Base-by-base conservation (phyloP, 2,888 invertebrate genomes). In the Lasioglossum lativentre region DNA sequence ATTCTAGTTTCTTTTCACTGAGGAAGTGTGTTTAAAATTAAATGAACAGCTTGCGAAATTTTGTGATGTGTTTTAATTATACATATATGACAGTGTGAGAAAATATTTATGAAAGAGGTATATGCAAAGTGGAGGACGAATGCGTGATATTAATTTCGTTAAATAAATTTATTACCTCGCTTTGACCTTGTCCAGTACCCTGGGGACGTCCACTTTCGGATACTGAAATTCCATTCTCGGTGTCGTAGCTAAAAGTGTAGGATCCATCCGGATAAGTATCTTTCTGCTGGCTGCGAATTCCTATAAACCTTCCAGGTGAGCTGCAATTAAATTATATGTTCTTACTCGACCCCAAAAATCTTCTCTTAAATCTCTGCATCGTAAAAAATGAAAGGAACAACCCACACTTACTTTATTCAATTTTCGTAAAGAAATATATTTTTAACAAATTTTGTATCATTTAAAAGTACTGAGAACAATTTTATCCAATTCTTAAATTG, bases 201-300 rank as follows among this genome's bases (percentile, higher is more conserved):
- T 93, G 93, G 2, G 94, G 92, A 27, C 91, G 91, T 82, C 94
- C 94, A n/a, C 81, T 92, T 86, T 94, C 94, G 0, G 92, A 90
- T 0, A 92, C 94, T 2, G 94, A 93, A 82, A 95, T 95, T 75
- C 95, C 95, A 85, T 95, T 95, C 23, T 93, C 95, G 45, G 95
- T 95, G 75, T 95, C 94, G 87, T 95, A 95, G 78, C 94, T 94
- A 89, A 87, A 95, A 6, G 79, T 88, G 76, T 94, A 94, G 76
- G 94, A 90, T 72, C 94, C 94, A 80, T 94, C 94, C 5, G 94
- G 94, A 52, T 91, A 91, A 66, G 91, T 90, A 40, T 94, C 94
- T 45, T 91, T 91, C 1, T 86, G 83, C 80, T 94, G 94, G 77
- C 90, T 94, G 56, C 94, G 93, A 82, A 94, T 94, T 1, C 83